Evolutionary conservation across 2,888 invertebrate genomes (phyloP).

Genomic region (Leucoma salicis): DNA sequence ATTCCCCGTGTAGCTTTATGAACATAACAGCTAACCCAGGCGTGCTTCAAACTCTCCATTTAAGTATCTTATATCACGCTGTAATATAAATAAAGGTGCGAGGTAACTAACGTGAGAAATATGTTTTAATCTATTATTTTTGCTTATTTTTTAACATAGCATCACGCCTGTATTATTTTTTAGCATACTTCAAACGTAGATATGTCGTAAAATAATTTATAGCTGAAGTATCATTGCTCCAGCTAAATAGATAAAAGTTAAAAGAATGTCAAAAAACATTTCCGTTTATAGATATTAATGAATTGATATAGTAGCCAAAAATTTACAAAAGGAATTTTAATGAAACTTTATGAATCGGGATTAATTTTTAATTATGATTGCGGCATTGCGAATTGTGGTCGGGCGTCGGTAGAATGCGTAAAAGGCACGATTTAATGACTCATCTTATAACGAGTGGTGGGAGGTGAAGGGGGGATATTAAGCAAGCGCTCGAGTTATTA

Average conservation of each 20-base stretch:
- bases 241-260: slow-evolving; percentile 9
- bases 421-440: slow-evolving; percentile 73
- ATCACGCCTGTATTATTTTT: too few species aligned
- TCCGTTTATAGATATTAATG: slow-evolving; percentile 36
- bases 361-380: slow-evolving; percentile 79
- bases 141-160: too few species aligned
- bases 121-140: slow-evolving; percentile 36
- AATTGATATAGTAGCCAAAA: slow-evolving; percentile 39
- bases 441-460: slow-evolving; percentile 63
- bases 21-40: slow-evolving; percentile 52
- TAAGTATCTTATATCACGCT: slow-evolving; percentile 37
- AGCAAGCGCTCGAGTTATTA: slow-evolving; percentile 72
- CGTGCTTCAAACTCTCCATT: slow-evolving; percentile 41
- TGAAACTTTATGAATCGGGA: slow-evolving; percentile 53
- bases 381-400: slow-evolving; percentile 58
- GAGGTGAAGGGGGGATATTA: slow-evolving; percentile 51
- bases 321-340: slow-evolving; percentile 47
- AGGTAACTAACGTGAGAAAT: slow-evolving; percentile 29
- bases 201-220: slow-evolving; percentile 12
- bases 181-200: slow-evolving; percentile 21
- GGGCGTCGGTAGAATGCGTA: slow-evolving; percentile 62
- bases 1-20: slow-evolving; percentile 67
- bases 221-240: neutral
- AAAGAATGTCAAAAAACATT: slow-evolving; percentile 21
- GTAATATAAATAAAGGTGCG: slow-evolving; percentile 31